These are phyloP conservation scores for Pogonomyrmex barbatus DNA, from an alignment of 1,140 invertebrate genomes.

Conservation along the genomic window DNA sequence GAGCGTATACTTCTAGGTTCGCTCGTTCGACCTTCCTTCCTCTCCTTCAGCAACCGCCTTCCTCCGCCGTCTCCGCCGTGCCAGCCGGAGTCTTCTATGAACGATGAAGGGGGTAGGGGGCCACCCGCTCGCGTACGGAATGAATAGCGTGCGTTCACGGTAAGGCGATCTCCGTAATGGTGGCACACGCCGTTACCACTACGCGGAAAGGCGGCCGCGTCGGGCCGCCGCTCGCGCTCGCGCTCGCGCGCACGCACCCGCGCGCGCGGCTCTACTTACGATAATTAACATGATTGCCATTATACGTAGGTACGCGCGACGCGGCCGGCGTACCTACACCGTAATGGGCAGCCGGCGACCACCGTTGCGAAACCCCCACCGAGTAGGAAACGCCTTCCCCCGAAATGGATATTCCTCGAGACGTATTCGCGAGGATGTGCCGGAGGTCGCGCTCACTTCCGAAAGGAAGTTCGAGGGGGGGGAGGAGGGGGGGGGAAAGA, in stretches of 20 bases:
- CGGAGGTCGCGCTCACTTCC: constrained; percentile 47
- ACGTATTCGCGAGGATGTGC: constrained; percentile 6
- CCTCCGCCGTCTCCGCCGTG: constrained; percentile 41
- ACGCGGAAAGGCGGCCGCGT: constrained; percentile 58
- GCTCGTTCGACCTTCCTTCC: constrained; percentile 78
- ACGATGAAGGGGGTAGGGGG: constrained; percentile 3
- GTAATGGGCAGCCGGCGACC: constrained; percentile 75
- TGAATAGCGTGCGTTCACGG: constrained; percentile 85
- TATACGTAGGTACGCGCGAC: constrained; percentile 82
- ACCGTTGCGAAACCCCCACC: constrained; percentile 66
- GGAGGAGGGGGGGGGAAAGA: neutral
- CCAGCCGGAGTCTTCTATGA: constrained; percentile 14
- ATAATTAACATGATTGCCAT: constrained; percentile 86
- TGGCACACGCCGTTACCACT: constrained; percentile 84
- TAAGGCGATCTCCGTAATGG: constrained; percentile 83
- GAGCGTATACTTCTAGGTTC: constrained; percentile 75
- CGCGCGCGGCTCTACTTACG: constrained; percentile 80
- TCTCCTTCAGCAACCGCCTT: constrained; percentile 65
- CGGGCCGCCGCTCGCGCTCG: constrained; percentile 17
- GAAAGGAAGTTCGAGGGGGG: constrained; percentile 46
- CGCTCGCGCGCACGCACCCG: constrained; percentile 50
- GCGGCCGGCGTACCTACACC: constrained; percentile 72
- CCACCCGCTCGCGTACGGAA: constrained; percentile 66
- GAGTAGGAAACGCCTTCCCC: constrained; percentile 36
- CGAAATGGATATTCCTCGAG: constrained; percentile 43